Conservation (phyloP, 2,888 invertebrate genomes). For the Beris morrisii region DNA sequence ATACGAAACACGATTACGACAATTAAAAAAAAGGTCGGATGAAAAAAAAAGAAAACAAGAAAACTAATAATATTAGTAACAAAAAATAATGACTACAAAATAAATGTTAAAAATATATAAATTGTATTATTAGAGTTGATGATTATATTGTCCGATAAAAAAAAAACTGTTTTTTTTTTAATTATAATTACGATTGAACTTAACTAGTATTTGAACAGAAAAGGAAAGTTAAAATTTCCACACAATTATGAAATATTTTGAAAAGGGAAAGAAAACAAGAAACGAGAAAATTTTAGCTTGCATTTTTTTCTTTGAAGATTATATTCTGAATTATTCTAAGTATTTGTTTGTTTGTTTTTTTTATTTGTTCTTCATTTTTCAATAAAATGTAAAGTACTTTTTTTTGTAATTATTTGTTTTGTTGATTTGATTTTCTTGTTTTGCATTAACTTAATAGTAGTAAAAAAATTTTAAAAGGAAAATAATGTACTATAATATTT, state of each 20-base stretch:
- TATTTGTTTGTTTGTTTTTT: slow-evolving; percentile 2
- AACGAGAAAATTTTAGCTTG: slow-evolving; percentile 1
- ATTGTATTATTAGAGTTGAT: neutral
- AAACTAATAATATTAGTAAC: slow-evolving; percentile 40
- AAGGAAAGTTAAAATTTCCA: neutral
- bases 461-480: slow-evolving; percentile 19
- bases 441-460: slow-evolving; percentile 19
- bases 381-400: neutral
- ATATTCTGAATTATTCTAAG: neutral
- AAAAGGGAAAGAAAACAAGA: neutral
- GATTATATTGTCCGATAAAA: slow-evolving; percentile 16
- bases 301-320: neutral
- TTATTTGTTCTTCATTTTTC: neutral
- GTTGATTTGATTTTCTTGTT: slow-evolving; percentile 15
- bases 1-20: slow-evolving; percentile 40
- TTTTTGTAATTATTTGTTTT: slow-evolving; percentile 9
- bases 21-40: slow-evolving; percentile 33
- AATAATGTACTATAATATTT: slow-evolving; percentile 24
- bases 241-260: neutral
- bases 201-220: slow-evolving; percentile 13
- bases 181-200: neutral
- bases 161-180: neutral
- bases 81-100: slow-evolving; percentile 37
- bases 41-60: slow-evolving; percentile 25
- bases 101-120: slow-evolving; percentile 32